Percentiles rank a stretch among this genome's conserved stretches.
Evolutionary conservation across 2,113 vertebrate genomes (phyloP).

Genomic region (Alligator sinensis): DNA sequence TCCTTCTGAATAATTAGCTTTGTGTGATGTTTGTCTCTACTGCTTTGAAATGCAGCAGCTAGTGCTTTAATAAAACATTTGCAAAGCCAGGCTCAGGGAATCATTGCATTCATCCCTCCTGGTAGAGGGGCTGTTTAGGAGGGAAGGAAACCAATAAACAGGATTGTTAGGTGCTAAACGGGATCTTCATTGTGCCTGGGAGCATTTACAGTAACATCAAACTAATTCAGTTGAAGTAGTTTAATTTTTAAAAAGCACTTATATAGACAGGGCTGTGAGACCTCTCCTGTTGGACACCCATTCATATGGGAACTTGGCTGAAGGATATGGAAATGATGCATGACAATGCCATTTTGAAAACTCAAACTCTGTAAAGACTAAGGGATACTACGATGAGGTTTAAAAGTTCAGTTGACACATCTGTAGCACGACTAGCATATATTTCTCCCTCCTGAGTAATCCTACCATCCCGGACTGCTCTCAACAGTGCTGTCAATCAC

Average conservation of each 20-base stretch:
- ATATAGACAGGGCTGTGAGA: not conserved
- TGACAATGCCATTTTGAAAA: not conserved
- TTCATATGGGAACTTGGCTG: not conserved
- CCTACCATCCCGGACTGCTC: not conserved
- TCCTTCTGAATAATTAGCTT: fast-evolving
- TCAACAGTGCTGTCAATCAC: not conserved
- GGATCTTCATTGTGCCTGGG: not conserved
- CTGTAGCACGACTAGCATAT: not conserved
- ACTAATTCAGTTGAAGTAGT: not conserved
- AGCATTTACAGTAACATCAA: not conserved
- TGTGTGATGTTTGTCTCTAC: not conserved
- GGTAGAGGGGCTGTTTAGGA: no score
- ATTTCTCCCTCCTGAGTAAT: not conserved
- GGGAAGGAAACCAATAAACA: not conserved
- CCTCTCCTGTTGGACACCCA: not conserved
- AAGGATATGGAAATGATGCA: not conserved
- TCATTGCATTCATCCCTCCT: not conserved
- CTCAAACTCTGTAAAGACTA: not conserved
- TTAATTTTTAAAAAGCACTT: not conserved
- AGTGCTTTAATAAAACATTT: fast-evolving
- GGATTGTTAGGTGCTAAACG: not conserved
- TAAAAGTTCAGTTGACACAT: not conserved
- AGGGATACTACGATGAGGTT: not conserved
- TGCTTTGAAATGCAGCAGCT: fast-evolving
- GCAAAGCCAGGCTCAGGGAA: not conserved